Conservation (phyloP, 2,113 vertebrate genomes). For the Tretioscincus oriximinensis region DNA sequence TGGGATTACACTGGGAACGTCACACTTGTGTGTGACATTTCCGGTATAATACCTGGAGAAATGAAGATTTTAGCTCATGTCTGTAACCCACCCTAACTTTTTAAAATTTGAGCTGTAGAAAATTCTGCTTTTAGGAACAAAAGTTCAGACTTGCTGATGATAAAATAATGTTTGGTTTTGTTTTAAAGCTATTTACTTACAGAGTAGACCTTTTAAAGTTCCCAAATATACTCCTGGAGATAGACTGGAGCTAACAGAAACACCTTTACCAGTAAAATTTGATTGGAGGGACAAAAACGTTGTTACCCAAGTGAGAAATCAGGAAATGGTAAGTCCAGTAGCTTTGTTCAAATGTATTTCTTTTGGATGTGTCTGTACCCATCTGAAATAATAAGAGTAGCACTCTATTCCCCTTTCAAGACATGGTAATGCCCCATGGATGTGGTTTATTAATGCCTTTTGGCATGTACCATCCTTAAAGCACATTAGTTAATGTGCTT, state of each 20-base stretch:
- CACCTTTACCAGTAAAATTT: conserved; percentile 78
- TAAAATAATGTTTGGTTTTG: background rate
- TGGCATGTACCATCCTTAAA: no score
- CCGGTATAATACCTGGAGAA: no score
- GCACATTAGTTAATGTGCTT: no score
- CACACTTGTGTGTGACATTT: no score
- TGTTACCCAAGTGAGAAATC: conserved; percentile 85
- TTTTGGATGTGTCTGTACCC: background rate
- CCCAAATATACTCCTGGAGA: conserved; percentile 65
- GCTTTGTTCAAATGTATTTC: background rate
- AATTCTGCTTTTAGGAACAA: conserved; percentile 1
- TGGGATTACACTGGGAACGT: no score
- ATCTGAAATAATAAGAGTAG: background rate
- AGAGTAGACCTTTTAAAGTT: conserved; percentile 66
- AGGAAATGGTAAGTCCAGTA: conserved; percentile 76
- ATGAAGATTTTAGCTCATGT: no score
- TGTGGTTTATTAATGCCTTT: background rate
- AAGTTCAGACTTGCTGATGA: background rate
- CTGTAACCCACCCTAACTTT: background rate
- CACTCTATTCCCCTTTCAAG: background rate
- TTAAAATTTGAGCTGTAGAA: background rate
- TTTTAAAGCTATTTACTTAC: conserved; percentile 82
- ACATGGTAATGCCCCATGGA: background rate
- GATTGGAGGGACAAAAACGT: conserved; percentile 88
- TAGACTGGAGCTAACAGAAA: conserved; percentile 30